phyloP scores from a whole-genome alignment of 2,113 vertebrate species.

The Chaenocephalus aceratus region DNA sequence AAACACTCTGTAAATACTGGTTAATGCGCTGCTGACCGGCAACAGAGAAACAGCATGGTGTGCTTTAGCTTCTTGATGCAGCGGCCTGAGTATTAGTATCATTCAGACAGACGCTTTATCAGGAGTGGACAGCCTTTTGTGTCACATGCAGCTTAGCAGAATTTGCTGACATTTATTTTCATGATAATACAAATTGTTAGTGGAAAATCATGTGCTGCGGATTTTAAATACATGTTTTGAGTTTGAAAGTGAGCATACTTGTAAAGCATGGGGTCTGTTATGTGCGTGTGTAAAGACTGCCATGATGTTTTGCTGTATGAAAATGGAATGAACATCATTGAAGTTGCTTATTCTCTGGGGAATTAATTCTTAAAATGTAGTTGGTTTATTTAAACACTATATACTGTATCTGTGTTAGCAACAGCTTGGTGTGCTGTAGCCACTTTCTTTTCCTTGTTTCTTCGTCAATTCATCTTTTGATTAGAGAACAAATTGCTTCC shows the following conservation, averaged over 20 bases:
- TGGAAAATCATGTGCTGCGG: background rate
- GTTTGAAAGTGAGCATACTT: slow-evolving; percentile 2
- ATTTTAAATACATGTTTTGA: slow-evolving; percentile 4
- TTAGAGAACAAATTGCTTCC: slow-evolving; percentile 51
- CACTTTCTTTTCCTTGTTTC: slow-evolving; percentile 26
- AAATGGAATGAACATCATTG: slow-evolving; percentile 14
- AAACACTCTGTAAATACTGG: background rate
- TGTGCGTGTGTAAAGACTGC: background rate
- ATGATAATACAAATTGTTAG: background rate
- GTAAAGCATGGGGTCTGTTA: background rate
- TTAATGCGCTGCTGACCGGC: slow-evolving; percentile 12
- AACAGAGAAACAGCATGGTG: slow-evolving; percentile 18
- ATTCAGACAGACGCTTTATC: background rate
- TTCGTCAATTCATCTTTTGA: slow-evolving; percentile 53
- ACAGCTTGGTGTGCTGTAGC: background rate
- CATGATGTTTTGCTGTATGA: background rate
- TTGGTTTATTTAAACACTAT: background rate
- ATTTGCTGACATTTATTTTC: slow-evolving; percentile 24
- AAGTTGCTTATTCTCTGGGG: slow-evolving; percentile 7
- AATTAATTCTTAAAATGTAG: slow-evolving; percentile 9
- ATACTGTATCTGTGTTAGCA: slow-evolving; percentile 2
- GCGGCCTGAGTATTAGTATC: background rate
- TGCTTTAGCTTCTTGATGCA: slow-evolving; percentile 15
- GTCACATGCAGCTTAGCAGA: slow-evolving; percentile 16
- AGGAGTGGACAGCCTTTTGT: slow-evolving; percentile 1